These are phyloP conservation scores for Eubucco bourcierii DNA, from an alignment of 2,113 vertebrate genomes.

Conservation along the genomic window DNA sequence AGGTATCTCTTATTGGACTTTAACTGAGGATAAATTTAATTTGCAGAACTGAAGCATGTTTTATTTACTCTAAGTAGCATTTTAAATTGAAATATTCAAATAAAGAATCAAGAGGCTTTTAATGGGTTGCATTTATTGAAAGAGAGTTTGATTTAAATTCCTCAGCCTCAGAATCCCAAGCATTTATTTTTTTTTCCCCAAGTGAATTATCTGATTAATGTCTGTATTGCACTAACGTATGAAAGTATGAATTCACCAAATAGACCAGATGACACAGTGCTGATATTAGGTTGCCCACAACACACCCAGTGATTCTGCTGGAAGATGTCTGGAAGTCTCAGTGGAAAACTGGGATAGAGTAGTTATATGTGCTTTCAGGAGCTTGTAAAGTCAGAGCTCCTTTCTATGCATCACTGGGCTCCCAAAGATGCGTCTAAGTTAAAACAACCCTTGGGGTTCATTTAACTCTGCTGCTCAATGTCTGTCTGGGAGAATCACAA, in stretches of 20 bases:
- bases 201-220: neutral
- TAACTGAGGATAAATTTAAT: constrained; percentile 18
- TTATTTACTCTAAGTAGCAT: constrained; percentile 26
- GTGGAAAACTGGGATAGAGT: neutral
- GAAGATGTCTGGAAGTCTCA: neutral
- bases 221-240: neutral
- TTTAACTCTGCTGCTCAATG: neutral
- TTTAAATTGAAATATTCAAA: constrained; percentile 41
- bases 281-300: neutral
- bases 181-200: neutral
- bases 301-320: neutral
- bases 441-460: neutral
- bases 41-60: neutral
- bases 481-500: neutral
- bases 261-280: neutral
- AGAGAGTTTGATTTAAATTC: constrained; percentile 24
- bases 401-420: neutral
- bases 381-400: neutral
- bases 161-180: neutral
- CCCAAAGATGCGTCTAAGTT: neutral
- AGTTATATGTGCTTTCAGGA: neutral
- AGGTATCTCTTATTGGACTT: constrained; percentile 6
- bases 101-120: neutral
- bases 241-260: constrained; percentile 2
- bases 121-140: constrained; percentile 24